These are phyloP conservation scores for Limnephilus lunatus DNA, from an alignment of 2,888 invertebrate genomes.

Conservation along the genomic window DNA sequence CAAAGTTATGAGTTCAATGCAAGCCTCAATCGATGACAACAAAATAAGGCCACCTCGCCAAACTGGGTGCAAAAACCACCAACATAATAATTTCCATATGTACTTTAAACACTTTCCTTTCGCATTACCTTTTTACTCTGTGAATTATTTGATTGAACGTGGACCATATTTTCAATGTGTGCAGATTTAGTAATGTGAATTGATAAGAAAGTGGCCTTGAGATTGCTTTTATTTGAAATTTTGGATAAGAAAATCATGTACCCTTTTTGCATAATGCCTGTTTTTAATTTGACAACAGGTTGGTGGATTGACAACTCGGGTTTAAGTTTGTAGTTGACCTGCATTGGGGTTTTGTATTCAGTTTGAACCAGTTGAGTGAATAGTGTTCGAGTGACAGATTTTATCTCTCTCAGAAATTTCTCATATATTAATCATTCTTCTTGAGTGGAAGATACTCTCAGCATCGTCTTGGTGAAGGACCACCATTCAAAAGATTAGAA, in stretches of 20 bases:
- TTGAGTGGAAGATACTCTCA: no score
- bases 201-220: neutral
- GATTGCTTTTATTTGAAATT: neutral
- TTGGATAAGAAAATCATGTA: neutral
- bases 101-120: neutral
- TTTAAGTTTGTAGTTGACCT: neutral
- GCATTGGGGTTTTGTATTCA: neutral
- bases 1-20: neutral
- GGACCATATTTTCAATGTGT: neutral
- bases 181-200: neutral
- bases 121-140: neutral
- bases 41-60: neutral
- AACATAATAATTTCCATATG: neutral
- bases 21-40: neutral
- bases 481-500: no score
- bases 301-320: neutral
- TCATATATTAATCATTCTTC: neutral
- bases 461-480: no score
- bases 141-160: neutral
- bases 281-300: neutral
- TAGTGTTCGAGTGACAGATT: neutral
- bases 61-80: neutral
- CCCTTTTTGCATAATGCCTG: neutral
- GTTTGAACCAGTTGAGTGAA: neutral
- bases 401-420: neutral